These are phyloP conservation scores for Hofmannophila pseudospretella DNA, from an alignment of 2,888 invertebrate genomes.

Conservation along the genomic window DNA sequence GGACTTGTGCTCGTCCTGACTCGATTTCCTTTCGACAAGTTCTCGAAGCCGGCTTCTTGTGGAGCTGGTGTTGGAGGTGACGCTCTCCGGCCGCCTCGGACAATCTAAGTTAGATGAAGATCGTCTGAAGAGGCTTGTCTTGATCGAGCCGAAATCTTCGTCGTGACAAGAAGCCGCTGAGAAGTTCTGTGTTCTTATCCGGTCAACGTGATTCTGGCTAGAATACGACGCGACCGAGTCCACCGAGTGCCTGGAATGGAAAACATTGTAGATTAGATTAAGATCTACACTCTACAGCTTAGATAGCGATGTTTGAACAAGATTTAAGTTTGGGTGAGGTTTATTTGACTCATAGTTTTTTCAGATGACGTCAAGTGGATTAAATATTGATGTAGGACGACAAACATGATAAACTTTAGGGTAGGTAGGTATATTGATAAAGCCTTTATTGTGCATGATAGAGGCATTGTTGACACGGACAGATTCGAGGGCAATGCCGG, in stretches of 20 bases:
- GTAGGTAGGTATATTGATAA: conserved; percentile 3
- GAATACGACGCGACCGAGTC: conserved; percentile 79
- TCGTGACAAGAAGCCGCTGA: conserved; percentile 76
- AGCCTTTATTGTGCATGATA: conserved; percentile 6
- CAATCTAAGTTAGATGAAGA: conserved; percentile 69
- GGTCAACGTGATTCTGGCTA: conserved; percentile 79
- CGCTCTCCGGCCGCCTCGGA: conserved; percentile 66
- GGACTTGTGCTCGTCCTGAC: conserved; percentile 70
- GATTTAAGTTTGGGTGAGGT: conserved; percentile 42
- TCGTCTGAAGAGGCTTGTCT: conserved; percentile 71
- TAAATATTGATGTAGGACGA: conserved; percentile 37
- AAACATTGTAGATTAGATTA: conserved; percentile 61
- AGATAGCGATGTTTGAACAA: conserved; percentile 56
- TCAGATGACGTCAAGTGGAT: conserved; percentile 31
- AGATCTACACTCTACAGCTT: conserved; percentile 25
- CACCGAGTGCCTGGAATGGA: conserved; percentile 74
- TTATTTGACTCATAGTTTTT: conserved; percentile 40
- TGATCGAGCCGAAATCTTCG: conserved; percentile 73
- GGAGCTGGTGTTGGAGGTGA: conserved; percentile 68
- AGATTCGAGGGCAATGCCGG: conserved; percentile 19
- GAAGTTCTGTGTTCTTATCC: conserved; percentile 75
- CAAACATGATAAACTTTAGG: conserved; percentile 14
- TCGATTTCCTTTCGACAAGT: conserved; percentile 73
- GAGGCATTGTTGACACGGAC: conserved; percentile 19
- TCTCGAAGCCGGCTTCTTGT: conserved; percentile 76